Conservation (phyloP, 2,113 vertebrate genomes). For the Holacanthus passer region DNA sequence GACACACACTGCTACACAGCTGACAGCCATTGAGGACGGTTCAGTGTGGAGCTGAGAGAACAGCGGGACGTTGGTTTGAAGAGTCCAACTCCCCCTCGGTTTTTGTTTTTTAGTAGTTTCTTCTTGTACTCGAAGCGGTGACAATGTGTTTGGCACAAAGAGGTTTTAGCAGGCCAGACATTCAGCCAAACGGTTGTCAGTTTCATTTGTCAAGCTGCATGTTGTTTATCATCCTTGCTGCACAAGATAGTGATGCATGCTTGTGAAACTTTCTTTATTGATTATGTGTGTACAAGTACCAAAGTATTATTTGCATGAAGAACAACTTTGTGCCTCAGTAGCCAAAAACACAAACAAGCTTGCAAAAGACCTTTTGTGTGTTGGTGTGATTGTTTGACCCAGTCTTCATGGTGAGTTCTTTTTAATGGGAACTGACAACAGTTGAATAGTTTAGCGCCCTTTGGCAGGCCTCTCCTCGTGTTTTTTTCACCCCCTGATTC, state of each 20-base stretch:
- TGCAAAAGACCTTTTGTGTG: constrained; percentile 35
- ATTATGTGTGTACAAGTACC: not conserved
- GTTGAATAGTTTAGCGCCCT: constrained; percentile 72
- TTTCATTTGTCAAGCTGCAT: constrained; percentile 36
- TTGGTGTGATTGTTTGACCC: constrained; percentile 67
- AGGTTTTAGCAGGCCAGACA: constrained; percentile 24
- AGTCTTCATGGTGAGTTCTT: constrained; percentile 63
- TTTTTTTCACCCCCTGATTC: constrained; percentile 61
- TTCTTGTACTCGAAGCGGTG: not conserved
- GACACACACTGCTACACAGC: constrained; percentile 62
- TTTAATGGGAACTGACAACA: constrained; percentile 78
- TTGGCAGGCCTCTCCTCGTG: constrained; percentile 59
- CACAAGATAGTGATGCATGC: not conserved
- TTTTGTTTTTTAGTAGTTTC: constrained; percentile 9
- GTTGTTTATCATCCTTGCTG: constrained; percentile 5
- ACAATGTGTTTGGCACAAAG: constrained; percentile 16
- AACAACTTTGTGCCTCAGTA: not conserved
- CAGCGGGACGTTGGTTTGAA: constrained; percentile 17
- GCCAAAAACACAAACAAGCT: constrained; percentile 27
- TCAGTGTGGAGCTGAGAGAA: constrained; percentile 49
- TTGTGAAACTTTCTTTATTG: constrained; percentile 12
- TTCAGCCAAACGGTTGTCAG: constrained; percentile 16
- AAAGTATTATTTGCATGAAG: constrained; percentile 14
- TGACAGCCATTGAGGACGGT: constrained; percentile 62
- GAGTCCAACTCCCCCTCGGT: constrained; percentile 1